Conservation (phyloP, 2,888 invertebrate genomes). For the Phyllotreta cruciferae region DNA sequence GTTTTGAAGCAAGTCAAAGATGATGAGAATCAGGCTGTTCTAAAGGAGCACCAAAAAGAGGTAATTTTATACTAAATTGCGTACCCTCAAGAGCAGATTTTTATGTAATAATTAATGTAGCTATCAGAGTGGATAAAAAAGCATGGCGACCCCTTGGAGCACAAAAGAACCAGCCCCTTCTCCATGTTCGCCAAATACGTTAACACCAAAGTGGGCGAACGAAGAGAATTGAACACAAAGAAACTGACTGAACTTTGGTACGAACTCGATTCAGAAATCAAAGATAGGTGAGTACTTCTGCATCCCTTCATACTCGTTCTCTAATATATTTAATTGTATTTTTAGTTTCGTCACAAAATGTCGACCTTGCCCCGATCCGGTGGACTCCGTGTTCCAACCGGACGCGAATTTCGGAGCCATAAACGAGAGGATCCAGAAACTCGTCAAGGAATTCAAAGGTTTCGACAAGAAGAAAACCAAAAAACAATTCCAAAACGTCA, state of each 20-base stretch:
- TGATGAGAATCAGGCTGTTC: conserved; percentile 61
- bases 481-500: conserved; percentile 68
- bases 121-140: conserved; percentile 70
- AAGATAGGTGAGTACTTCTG: conserved; percentile 58
- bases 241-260: conserved; percentile 74
- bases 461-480: conserved; percentile 54
- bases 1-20: conserved; percentile 67
- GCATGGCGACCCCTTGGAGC: conserved; percentile 60
- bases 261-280: conserved; percentile 67
- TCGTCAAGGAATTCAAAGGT: conserved; percentile 67
- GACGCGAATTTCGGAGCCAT: conserved; percentile 82
- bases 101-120: conserved; percentile 39
- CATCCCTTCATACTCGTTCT: not conserved
- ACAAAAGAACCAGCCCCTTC: conserved; percentile 66
- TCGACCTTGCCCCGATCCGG: conserved; percentile 75
- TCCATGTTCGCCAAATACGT: conserved; percentile 66
- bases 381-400: conserved; percentile 73
- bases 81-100: not conserved
- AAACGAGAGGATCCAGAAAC: conserved; percentile 77
- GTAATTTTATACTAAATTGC: conserved; percentile 46
- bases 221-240: conserved; percentile 60
- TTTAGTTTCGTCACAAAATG: conserved; percentile 46
- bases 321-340: conserved; percentile 27
- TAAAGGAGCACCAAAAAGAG: conserved; percentile 67
- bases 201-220: conserved; percentile 61